These are phyloP conservation scores for Raillietiella orientalis DNA, from an alignment of 2,888 invertebrate species.

Conservation along the genomic window DNA sequence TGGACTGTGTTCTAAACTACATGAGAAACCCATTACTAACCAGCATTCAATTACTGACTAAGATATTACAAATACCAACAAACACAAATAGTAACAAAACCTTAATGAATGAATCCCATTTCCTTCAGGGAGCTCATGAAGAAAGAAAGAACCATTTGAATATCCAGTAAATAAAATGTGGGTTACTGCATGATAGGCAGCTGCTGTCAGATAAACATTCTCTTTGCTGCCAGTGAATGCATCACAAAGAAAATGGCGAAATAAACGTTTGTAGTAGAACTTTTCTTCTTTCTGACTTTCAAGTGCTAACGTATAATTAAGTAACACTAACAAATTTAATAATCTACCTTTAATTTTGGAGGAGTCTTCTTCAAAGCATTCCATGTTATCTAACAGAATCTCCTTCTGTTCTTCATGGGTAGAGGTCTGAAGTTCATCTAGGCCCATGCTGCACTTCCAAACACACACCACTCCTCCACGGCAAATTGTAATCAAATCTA, in stretches of 20 bases:
- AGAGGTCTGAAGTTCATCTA: no score
- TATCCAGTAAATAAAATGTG: conserved; percentile 66
- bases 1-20: conserved; percentile 47
- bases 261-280: conserved; percentile 30
- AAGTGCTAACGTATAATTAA: neutral
- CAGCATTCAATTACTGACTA: neutral
- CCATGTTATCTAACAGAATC: no score
- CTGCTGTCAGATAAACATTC: conserved; percentile 34
- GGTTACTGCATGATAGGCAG: conserved; percentile 42
- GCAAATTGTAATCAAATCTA: conserved; percentile 42
- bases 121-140: conserved; percentile 80
- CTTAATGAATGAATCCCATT: conserved; percentile 55
- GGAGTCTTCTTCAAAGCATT: no score
- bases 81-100: conserved; percentile 10
- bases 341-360: no score
- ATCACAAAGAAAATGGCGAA: conserved; percentile 38
- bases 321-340: no score
- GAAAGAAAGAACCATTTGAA: conserved; percentile 58
- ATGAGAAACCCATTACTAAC: neutral
- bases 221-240: conserved; percentile 23
- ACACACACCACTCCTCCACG: conserved; percentile 49
- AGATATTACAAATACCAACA: neutral
- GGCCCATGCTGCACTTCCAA: conserved; percentile 51
- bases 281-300: conserved; percentile 7
- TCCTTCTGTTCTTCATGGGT: no score